A percentile compares a stretch with the other conserved stretches of the same genome.
Conservation (phyloP, 37 sponge, comb jelly and placozoan species). For the Cliona cf. orientalis region DNA sequence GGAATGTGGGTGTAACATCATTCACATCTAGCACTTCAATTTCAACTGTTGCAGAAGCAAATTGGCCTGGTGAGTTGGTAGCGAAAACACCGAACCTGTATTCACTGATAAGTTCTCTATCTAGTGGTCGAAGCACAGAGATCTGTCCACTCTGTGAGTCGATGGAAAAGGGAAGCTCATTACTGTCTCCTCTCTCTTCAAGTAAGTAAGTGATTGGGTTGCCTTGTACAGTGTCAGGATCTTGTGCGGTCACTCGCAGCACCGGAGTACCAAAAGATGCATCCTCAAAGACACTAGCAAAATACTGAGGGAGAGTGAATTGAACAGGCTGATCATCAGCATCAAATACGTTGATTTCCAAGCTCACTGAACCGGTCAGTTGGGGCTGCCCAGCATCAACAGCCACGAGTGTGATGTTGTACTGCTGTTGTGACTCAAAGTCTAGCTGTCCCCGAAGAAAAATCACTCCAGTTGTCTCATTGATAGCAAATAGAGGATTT, state of each 20-base stretch:
- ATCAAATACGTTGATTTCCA: slow-evolving; percentile 19
- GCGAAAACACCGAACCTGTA: slow-evolving; percentile 35
- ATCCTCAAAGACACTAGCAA: slow-evolving; percentile 57
- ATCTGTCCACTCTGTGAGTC: slow-evolving; percentile 52
- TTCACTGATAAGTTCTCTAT: slow-evolving; percentile 29
- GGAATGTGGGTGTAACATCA: slow-evolving; percentile 36
- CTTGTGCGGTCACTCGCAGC: slow-evolving; percentile 22
- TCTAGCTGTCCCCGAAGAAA: neutral
- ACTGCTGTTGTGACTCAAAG: slow-evolving; percentile 18
- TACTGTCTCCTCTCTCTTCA: neutral
- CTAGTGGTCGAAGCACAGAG: slow-evolving; percentile 22
- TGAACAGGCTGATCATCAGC: slow-evolving; percentile 40
- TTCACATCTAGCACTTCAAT: slow-evolving; percentile 53
- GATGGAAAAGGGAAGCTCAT: slow-evolving; percentile 31
- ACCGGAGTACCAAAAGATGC: slow-evolving; percentile 24
- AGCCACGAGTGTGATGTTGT: slow-evolving; percentile 24
- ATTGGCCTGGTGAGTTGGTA: slow-evolving; percentile 1
- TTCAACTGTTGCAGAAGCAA: slow-evolving; percentile 39
- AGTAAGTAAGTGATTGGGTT: slow-evolving; percentile 45
- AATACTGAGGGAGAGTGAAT: slow-evolving; percentile 35
- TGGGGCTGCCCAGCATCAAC: slow-evolving; percentile 23
- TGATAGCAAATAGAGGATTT: slow-evolving; percentile 9
- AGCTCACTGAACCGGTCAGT: slow-evolving; percentile 11
- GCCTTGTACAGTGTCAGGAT: slow-evolving; percentile 37
- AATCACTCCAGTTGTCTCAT: slow-evolving; percentile 29